Evolutionary conservation across 2,888 invertebrate species (phyloP).

Genomic region (Nomada goodeniana): DNA sequence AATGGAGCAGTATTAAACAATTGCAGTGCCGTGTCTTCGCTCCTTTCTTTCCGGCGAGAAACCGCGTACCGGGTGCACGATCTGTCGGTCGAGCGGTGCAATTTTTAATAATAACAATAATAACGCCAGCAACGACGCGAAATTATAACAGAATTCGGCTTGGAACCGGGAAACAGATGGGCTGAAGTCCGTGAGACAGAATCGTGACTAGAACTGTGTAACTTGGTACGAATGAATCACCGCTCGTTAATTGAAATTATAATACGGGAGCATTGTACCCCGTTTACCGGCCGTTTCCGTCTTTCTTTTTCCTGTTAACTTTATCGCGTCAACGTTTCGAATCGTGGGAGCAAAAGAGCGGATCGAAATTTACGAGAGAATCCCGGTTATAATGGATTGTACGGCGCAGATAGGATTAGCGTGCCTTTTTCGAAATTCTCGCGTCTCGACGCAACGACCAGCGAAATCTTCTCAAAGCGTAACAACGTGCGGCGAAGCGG

Average conservation of each 20-base stretch:
- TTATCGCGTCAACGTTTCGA: no score
- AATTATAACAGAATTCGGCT: neutral
- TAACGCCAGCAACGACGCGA: neutral
- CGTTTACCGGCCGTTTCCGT: no score
- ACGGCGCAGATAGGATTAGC: no score
- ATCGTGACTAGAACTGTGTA: no score
- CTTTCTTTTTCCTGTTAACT: no score
- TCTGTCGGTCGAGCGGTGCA: neutral
- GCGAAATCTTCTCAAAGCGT: constrained; percentile 17
- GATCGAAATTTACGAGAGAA: no score
- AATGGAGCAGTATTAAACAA: neutral
- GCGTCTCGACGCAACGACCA: neutral
- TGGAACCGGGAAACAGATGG: neutral
- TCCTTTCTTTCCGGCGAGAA: neutral
- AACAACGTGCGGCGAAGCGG: constrained; percentile 15
- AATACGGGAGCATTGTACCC: no score
- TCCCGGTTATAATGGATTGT: no score
- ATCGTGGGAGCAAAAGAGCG: no score
- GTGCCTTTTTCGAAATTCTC: neutral
- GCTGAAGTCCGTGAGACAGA: neutral
- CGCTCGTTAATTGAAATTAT: no score
- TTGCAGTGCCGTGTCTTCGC: neutral
- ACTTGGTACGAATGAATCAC: no score
- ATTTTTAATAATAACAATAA: neutral
- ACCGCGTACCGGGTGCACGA: neutral